Percentiles rank a stretch among this genome's conserved stretches.
These are phyloP conservation scores for Apis laboriosa DNA, from an alignment of 1,140 invertebrate genomes.

Conservation along the genomic window DNA sequence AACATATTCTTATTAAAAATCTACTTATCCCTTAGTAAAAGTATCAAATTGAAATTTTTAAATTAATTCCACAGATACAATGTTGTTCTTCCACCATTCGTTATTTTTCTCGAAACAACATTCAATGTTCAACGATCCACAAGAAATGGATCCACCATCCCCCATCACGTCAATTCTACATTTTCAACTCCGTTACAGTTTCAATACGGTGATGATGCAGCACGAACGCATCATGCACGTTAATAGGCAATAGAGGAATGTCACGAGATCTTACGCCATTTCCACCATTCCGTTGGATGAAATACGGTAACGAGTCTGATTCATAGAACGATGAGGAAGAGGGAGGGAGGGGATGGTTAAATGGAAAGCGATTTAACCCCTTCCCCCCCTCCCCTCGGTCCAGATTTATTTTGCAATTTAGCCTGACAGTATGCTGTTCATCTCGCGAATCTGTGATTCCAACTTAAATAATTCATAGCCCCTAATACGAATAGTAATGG, in stretches of 20 bases:
- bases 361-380: slow-evolving; percentile 39
- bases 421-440: slow-evolving; percentile 42
- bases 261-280: not conserved
- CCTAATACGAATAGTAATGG: slow-evolving; percentile 45
- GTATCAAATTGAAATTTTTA: no score
- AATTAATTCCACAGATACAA: no score
- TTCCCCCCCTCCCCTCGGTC: not conserved
- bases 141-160: no score
- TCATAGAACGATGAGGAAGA: not conserved
- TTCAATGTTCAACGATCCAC: no score
- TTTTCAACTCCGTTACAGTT: not conserved
- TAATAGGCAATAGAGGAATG: not conserved
- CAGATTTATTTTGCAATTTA: slow-evolving; percentile 49
- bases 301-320: slow-evolving; percentile 36
- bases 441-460: slow-evolving; percentile 38
- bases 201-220: not conserved
- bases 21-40: no score
- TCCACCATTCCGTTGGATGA: slow-evolving; percentile 12
- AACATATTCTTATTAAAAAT: no score
- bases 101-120: no score
- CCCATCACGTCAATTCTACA: not conserved
- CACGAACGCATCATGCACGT: not conserved
- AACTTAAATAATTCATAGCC: slow-evolving; percentile 47
- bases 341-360: slow-evolving; percentile 10
- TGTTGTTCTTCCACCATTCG: no score